These are phyloP conservation scores for Eustalomyia histrio DNA, from an alignment of 2,888 invertebrate species.

Conservation along the genomic window DNA sequence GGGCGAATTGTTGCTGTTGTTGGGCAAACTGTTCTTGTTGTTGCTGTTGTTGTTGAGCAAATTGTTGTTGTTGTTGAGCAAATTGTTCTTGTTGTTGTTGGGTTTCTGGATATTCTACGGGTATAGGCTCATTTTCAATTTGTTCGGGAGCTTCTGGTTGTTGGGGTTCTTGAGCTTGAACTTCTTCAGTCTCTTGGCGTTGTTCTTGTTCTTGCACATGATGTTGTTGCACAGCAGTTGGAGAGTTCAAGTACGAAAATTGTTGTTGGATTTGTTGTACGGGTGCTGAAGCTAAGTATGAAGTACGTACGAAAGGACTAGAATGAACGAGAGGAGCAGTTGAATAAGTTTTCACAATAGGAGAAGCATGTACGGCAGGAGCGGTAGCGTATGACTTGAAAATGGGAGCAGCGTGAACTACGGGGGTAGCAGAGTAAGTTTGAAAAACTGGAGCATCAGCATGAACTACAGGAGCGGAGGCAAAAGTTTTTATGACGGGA, in stretches of 20 bases:
- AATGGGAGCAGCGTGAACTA: conserved; percentile 35
- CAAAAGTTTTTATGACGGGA: conserved; percentile 73
- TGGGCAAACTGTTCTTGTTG: conserved; percentile 49
- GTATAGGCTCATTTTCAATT: conserved; percentile 47
- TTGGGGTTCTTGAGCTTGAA: conserved; percentile 46
- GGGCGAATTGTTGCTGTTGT: conserved; percentile 62
- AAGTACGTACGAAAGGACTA: conserved; percentile 25
- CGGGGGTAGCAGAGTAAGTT: conserved; percentile 67
- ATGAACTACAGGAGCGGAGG: conserved; percentile 56
- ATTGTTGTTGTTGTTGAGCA: conserved; percentile 29
- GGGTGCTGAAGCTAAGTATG: conserved; percentile 28
- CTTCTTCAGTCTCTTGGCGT: conserved; percentile 32
- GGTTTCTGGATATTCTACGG: conserved; percentile 51
- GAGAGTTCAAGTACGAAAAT: conserved; percentile 33
- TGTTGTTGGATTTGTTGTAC: conserved; percentile 53
- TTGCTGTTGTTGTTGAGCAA: conserved; percentile 28
- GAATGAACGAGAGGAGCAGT: conserved; percentile 24
- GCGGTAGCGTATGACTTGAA: conserved; percentile 52
- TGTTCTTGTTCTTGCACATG: conserved; percentile 33
- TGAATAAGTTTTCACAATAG: conserved; percentile 12
- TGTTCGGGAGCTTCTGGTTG: conserved; percentile 44
- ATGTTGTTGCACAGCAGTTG: conserved; percentile 33
- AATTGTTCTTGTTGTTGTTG: conserved; percentile 35
- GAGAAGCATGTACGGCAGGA: conserved; percentile 64
- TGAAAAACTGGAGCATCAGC: conserved; percentile 67